Conservation (phyloP, 2,113 vertebrate genomes). For the Pterocles burchelli region DNA sequence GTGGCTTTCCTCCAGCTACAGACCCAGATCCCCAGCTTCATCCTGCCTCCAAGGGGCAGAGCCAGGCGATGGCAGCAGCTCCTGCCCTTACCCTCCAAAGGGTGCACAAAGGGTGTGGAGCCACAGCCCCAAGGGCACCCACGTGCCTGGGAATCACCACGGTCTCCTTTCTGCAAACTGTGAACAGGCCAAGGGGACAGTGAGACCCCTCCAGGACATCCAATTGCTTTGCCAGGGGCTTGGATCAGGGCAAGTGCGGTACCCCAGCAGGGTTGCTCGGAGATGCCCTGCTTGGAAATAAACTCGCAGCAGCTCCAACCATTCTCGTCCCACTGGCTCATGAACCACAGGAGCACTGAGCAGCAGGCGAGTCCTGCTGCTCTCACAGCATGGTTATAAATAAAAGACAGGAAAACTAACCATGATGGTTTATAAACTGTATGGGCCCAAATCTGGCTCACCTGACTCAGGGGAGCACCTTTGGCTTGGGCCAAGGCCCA, state of each 20-base stretch:
- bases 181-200: fast-evolving
- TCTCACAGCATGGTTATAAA: neutral
- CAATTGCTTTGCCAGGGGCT: fast-evolving
- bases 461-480: neutral
- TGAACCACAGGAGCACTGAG: neutral
- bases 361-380: neutral
- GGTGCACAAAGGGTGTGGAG: no score
- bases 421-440: neutral
- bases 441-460: neutral
- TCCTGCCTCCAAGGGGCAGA: neutral
- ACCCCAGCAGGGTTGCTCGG: neutral
- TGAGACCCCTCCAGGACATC: neutral
- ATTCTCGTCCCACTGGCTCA: fast-evolving
- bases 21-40: neutral
- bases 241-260: fast-evolving
- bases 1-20: neutral
- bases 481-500: neutral
- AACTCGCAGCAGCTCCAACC: neutral
- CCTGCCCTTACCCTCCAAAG: neutral
- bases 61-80: neutral
- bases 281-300: neutral
- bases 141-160: fast-evolving
- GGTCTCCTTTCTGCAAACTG: neutral
- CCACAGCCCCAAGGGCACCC: no score
- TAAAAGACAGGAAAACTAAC: neutral